Evolutionary conservation across 2,888 invertebrate species (phyloP).

Genomic region (Callyntrura sp.): DNA sequence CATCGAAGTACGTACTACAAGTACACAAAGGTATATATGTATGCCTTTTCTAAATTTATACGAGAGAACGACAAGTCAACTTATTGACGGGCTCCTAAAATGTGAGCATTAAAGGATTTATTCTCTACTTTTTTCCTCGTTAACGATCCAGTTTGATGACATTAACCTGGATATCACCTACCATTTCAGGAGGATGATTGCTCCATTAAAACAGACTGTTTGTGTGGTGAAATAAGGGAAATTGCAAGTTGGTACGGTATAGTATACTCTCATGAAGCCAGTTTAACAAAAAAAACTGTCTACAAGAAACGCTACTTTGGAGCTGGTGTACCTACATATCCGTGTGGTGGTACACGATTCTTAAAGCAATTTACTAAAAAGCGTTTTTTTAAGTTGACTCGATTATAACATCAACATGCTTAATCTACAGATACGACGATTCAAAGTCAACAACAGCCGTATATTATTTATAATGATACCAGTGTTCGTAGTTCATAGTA

Average conservation of each 20-base stretch:
- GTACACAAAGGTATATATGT: background rate
- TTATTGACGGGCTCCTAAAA: constrained; percentile 40
- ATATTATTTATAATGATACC: background rate
- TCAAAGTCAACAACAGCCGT: background rate
- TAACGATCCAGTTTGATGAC: constrained; percentile 70
- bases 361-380: constrained; percentile 6
- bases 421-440: background rate
- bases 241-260: constrained; percentile 17
- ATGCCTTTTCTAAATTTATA: constrained; percentile 7
- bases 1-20: background rate
- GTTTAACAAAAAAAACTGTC: constrained; percentile 9
- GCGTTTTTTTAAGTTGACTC: background rate
- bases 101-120: constrained; percentile 59
- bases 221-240: constrained; percentile 45
- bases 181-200: constrained; percentile 65
- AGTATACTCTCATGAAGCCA: background rate
- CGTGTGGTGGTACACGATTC: background rate
- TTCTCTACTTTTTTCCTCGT: constrained; percentile 45
- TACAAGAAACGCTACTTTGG: background rate
- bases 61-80: constrained; percentile 14
- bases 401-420: background rate
- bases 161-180: constrained; percentile 67
- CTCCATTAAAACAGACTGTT: constrained; percentile 63
- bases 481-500: background rate
- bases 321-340: background rate